Evolutionary conservation across 2,888 invertebrate genomes (phyloP).

Genomic region (Melanchra persicariae): DNA sequence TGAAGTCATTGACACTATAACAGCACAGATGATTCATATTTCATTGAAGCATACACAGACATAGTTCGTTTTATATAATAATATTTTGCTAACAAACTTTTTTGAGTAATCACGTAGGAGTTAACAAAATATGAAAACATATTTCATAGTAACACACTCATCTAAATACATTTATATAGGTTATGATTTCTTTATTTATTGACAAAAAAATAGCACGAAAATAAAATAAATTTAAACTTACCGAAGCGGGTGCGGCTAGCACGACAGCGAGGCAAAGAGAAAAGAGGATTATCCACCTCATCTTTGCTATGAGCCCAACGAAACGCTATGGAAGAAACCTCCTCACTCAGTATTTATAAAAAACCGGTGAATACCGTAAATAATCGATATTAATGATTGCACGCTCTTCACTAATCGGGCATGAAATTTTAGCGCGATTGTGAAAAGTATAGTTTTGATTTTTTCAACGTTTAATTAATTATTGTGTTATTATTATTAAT

Average conservation of each 20-base stretch:
- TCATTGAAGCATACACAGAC: background rate
- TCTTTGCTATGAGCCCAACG: slow-evolving; percentile 53
- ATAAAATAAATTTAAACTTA: slow-evolving; percentile 34
- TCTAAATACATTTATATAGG: no score
- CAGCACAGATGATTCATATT: background rate
- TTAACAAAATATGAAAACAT: background rate
- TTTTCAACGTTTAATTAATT: slow-evolving; percentile 35
- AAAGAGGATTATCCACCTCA: slow-evolving; percentile 69
- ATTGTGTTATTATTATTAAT: slow-evolving; percentile 41
- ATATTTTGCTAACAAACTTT: background rate
- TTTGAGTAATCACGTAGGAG: background rate
- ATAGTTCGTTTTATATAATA: no score
- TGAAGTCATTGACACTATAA: background rate
- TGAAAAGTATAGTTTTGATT: slow-evolving; percentile 25
- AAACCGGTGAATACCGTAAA: slow-evolving; percentile 59
- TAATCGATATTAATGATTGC: slow-evolving; percentile 71
- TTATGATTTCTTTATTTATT: background rate
- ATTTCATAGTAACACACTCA: no score
- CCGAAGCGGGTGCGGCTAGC: slow-evolving; percentile 48
- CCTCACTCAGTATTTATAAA: slow-evolving; percentile 58
- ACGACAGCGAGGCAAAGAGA: slow-evolving; percentile 63
- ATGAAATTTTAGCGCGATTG: slow-evolving; percentile 63
- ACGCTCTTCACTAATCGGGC: slow-evolving; percentile 59
- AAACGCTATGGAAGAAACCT: slow-evolving; percentile 35
- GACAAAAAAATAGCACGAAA: background rate